A percentile compares a stretch with the other conserved stretches of the same genome.
phyloP scores from a whole-genome alignment of 2,888 invertebrate genomes.

The Xanthorhoe spadicearia region DNA sequence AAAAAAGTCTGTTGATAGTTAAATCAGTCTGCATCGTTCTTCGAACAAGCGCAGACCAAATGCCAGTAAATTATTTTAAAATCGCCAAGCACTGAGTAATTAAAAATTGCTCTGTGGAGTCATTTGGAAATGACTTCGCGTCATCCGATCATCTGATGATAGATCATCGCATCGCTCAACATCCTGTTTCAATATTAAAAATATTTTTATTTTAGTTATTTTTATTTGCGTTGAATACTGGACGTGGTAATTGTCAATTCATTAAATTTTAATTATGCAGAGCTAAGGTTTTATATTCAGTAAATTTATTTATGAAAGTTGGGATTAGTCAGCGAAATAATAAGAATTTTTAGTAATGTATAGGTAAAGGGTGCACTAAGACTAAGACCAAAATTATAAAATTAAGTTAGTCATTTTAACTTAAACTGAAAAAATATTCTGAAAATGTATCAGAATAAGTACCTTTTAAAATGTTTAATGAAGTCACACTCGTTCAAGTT shows the following conservation, averaged over 20 bases:
- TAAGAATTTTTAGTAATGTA: too few species aligned
- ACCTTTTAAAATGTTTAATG: too few species aligned
- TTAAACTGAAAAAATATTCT: too few species aligned
- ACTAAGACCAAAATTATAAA: too few species aligned
- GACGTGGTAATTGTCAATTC: background rate
- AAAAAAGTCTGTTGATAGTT: too few species aligned
- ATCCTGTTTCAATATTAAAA: background rate
- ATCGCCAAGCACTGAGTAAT: constrained; percentile 44
- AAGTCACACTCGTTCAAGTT: too few species aligned
- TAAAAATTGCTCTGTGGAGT: constrained; percentile 36
- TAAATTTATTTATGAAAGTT: background rate
- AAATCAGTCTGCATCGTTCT: constrained; percentile 14
- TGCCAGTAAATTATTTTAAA: constrained; percentile 49
- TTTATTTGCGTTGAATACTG: background rate
- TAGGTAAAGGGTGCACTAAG: too few species aligned
- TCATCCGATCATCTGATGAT: constrained; percentile 22
- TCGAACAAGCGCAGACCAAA: constrained; percentile 38
- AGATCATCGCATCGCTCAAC: constrained; percentile 8
- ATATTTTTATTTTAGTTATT: background rate
- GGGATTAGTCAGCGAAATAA: too few species aligned
- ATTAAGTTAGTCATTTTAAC: too few species aligned
- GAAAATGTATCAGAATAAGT: too few species aligned
- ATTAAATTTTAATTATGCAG: background rate
- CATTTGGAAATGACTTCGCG: constrained; percentile 31
- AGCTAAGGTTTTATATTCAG: background rate